phyloP scores from a whole-genome alignment of 1,140 invertebrate genomes.

The Luehdorfia chinensis region DNA sequence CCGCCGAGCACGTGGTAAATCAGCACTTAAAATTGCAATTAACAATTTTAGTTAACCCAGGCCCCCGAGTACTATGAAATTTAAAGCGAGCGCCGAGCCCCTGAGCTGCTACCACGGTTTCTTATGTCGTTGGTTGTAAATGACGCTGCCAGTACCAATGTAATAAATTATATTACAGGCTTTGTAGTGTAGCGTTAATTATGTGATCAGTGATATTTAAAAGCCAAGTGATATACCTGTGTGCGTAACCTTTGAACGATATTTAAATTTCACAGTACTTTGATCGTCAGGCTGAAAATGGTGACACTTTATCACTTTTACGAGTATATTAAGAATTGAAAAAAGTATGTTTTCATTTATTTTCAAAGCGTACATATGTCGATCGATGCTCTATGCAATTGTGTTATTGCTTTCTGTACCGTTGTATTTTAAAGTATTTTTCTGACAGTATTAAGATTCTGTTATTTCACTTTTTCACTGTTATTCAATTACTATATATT shows the following conservation, averaged over 20 bases:
- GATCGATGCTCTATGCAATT: too few species aligned
- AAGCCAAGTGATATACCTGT: neutral
- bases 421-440: too few species aligned
- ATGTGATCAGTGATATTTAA: slow-evolving; percentile 11
- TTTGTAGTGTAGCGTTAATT: neutral
- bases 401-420: too few species aligned
- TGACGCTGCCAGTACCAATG: slow-evolving; percentile 9
- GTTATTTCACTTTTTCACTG: too few species aligned
- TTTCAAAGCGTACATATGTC: too few species aligned
- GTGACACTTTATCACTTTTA: slow-evolving; percentile 8
- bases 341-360: slow-evolving; percentile 5
- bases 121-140: slow-evolving; percentile 12
- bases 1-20: too few species aligned
- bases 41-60: too few species aligned
- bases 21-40: too few species aligned
- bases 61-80: too few species aligned
- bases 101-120: slow-evolving; percentile 1
- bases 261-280: slow-evolving; percentile 13
- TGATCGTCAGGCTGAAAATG: slow-evolving; percentile 12
- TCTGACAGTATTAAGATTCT: too few species aligned
- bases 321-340: slow-evolving; percentile 1
- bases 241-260: slow-evolving; percentile 7
- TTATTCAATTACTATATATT: too few species aligned
- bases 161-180: slow-evolving; percentile 7
- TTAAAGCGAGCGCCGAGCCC: slow-evolving; percentile 6